These are phyloP conservation scores for Macrobrachium rosenbergii DNA, from an alignment of 1,140 invertebrate genomes.

Conservation along the genomic window DNA sequence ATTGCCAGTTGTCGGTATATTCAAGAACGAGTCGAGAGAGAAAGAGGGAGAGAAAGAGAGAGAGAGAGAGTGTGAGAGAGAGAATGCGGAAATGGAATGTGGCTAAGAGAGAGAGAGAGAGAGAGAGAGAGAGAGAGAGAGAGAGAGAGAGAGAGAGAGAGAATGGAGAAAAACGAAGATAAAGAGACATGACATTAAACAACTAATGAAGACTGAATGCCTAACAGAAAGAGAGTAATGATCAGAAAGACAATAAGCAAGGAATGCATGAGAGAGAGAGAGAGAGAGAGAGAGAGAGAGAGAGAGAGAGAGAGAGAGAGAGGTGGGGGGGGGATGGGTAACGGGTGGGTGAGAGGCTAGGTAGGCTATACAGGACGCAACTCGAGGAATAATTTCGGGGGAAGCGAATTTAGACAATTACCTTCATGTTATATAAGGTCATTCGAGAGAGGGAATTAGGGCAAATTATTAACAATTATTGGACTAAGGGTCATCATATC, in stretches of 20 bases:
- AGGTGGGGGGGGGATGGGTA: no score
- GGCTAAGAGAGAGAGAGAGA: not conserved
- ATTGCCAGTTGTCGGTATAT: not conserved
- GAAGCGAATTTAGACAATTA: no score
- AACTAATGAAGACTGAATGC: not conserved
- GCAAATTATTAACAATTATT: no score
- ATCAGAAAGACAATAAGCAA: not conserved
- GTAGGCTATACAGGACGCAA: no score
- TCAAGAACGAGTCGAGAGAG: not conserved
- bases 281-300: not conserved
- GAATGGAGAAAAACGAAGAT: not conserved
- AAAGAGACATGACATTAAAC: not conserved
- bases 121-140: not conserved
- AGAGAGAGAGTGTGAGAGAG: not conserved
- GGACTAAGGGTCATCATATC: no score
- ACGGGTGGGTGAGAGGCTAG: no score
- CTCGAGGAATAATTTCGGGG: no score
- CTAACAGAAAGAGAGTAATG: no score
- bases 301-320: no score
- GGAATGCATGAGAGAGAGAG: not conserved
- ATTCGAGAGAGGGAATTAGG: no score
- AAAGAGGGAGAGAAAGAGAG: slow-evolving; percentile 4
- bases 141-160: not conserved
- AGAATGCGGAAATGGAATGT: not conserved
- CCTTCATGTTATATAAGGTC: no score